These are phyloP conservation scores for Aldabrachelys gigantea DNA, from an alignment of 2,113 vertebrate species.

Conservation along the genomic window DNA sequence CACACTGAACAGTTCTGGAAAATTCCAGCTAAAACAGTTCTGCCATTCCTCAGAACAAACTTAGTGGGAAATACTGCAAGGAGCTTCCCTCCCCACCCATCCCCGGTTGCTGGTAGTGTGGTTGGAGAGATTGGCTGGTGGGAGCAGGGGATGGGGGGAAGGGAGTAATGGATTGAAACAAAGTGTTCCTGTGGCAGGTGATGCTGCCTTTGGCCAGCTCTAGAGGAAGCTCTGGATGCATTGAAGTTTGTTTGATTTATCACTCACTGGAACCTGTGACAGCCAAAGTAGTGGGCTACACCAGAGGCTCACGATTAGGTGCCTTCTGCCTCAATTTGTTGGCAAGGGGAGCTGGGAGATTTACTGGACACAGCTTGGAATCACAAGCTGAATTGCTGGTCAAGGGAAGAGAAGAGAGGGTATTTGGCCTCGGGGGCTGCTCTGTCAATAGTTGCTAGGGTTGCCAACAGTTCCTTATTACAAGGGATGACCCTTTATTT, in stretches of 20 bases:
- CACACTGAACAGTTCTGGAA: not conserved
- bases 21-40: not conserved
- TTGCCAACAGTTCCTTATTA: too few species aligned
- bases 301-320: not conserved
- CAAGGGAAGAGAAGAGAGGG: not conserved
- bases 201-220: not conserved
- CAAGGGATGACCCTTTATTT: too few species aligned
- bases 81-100: not conserved
- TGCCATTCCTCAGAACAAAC: not conserved
- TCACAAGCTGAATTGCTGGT: not conserved
- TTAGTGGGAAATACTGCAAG: not conserved
- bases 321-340: not conserved
- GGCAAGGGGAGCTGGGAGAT: not conserved
- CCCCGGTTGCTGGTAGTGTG: rapidly evolving
- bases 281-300: not conserved
- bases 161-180: not conserved
- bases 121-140: rapidly evolving
- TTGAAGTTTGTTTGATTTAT: not conserved
- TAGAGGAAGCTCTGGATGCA: not conserved
- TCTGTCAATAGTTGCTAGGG: not conserved
- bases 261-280: not conserved
- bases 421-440: not conserved
- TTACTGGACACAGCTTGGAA: not conserved
- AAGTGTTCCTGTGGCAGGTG: not conserved
- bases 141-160: not conserved